Evolutionary conservation across 2,888 invertebrate species (phyloP), one percentile per base, ranked within the genome.

Genomic region (Macrophya alboannulata): DNA sequence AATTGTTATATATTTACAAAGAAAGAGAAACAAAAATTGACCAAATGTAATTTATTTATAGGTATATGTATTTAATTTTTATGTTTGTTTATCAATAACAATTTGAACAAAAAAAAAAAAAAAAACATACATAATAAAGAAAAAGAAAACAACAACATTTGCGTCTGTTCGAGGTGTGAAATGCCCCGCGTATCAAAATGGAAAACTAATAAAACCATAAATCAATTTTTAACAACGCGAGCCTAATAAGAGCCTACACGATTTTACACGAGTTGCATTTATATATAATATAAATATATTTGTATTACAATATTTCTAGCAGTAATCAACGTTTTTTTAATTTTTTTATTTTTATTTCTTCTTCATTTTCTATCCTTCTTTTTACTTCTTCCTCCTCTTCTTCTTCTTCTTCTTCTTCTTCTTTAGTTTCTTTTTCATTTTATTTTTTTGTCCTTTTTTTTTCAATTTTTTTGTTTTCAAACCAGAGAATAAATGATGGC

Each of bases 281-380:
- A 62, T 62, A 25, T 62, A 25, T 62, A 62, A 62, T 86, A 62
- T 62, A 62, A 62, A 62, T 62, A 62, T 62, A 62, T 62, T 62
- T 25, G 62, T 86, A 85, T 68, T 71, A 85, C 86, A 84, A 84
- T 85, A 87, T 87, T 71, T 86, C 86, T 90, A 90, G 88, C 88
- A 90, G 90, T 90, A 90, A 90, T 90, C 90, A 91, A 92, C 89
- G 90, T 88, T 89, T 90, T 71, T 48, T 31, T 21, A 37, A 59
- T 76, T 40, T 68, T 83, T 76, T 37, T 82, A 82, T 76, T 74
- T 17, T 48, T 62, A 74, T 68, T 84, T 65, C 48, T 84, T 65
- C 48, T 85, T 65, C 71, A 72, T 6, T 74, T 82, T 68, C 83
- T 84, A 84, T 68, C 85, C 85, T 87, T 86, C n/a, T n/a, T 85